Base-by-base conservation (phyloP, 2,797 vertebrate genomes). In the Buceros bicornis region DNA sequence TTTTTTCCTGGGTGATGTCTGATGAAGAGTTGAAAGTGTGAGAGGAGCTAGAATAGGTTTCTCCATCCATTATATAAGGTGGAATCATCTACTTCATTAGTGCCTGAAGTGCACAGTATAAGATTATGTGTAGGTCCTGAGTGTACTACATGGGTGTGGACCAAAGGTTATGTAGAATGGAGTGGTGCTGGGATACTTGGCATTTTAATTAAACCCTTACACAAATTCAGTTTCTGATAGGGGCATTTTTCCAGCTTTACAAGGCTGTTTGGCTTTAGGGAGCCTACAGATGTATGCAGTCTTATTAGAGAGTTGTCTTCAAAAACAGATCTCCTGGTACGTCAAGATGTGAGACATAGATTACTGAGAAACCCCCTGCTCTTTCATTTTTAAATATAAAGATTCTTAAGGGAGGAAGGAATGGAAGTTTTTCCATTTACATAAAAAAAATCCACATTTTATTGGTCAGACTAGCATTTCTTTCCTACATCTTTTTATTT, bases 11-110 rank as follows among this genome's bases (percentile, higher is more conserved):
- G 69, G 58, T 96, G 56, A 90, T 94, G 82, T 82, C 82, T 77
- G 84, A 7, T 91, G 79, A 92, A 78, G 90, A 97, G 87, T 90
- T 96, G 90, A 93, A 97, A 85, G 82, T 1, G 2, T 93, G 80
- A 97, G 96, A 92, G 76, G 93, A 97, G 87, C 93, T 95, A 92
- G 92, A 97, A 60, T 72, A 97, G 93, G 92, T 96, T 96, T 97
- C 85, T 96, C 64, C 89, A 96, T 97, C 97, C 90, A 78, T 96
- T 95, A 79, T 70, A 45, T 97, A 94, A 96, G 91, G 93, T 95
- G 91, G 90, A 84, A 87, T 79, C 83, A 89, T 95, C 89, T 58
- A 94, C 79, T 91, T 89, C 62, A 24, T 65, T 83, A 96, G 92
- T 93, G 71, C 88, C 73, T 57, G 3, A 78, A 94, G 93, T 91